Conservation (phyloP, 1,140 invertebrate genomes). For the Drosophila kepulauana region DNA sequence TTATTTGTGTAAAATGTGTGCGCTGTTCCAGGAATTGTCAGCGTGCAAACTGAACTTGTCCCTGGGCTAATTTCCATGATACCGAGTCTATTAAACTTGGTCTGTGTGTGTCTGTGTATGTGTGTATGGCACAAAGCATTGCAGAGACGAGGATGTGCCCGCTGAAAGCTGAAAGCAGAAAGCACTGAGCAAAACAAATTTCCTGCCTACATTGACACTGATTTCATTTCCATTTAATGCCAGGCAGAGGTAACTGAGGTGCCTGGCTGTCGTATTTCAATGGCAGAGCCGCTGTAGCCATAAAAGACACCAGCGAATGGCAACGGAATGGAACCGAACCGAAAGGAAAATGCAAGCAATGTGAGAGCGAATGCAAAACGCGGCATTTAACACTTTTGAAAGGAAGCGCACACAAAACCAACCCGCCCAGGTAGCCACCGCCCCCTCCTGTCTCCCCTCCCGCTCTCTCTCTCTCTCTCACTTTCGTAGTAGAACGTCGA, state of each 20-base stretch:
- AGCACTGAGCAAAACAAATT: conserved; percentile 53
- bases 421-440: conserved; percentile 1
- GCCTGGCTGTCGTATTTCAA: conserved; percentile 50
- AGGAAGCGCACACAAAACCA: conserved; percentile 45
- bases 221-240: conserved; percentile 71
- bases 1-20: conserved; percentile 17
- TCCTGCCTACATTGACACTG: conserved; percentile 78
- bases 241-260: conserved; percentile 2
- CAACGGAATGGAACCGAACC: conserved; percentile 16
- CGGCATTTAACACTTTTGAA: conserved; percentile 80
- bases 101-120: neutral
- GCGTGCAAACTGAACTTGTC: conserved; percentile 22
- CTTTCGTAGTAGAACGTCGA: too few species aligned
- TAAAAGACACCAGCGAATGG: conserved; percentile 43
- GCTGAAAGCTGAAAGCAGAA: conserved; percentile 1
- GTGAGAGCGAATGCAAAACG: conserved; percentile 75
- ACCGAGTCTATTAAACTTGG: conserved; percentile 9
- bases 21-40: neutral
- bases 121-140: neutral
- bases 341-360: conserved; percentile 58
- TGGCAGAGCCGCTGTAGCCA: conserved; percentile 21
- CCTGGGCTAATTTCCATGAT: conserved; percentile 61
- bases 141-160: neutral
- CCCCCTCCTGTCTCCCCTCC: neutral
- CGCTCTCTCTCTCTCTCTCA: neutral